Base-by-base conservation (phyloP, 2,888 invertebrate species). In the Stenodera caucasica region DNA sequence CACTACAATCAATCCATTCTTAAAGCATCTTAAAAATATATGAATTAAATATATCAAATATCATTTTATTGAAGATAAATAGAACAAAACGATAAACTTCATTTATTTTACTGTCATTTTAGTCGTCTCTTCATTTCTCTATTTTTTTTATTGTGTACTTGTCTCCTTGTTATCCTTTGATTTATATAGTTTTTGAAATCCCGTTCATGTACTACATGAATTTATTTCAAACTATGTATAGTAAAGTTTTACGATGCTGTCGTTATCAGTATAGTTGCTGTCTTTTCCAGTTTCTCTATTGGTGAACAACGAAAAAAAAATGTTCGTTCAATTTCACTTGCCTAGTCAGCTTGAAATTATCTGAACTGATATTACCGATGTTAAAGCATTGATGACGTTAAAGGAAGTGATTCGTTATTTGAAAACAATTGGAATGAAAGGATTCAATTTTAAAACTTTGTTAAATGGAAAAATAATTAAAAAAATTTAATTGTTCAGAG, bases 401-500 rank as follows among this genome's bases (percentile, higher is more conserved):
- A 26, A 7, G 30, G 30, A 30, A 30, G 8, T 30, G 3, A 30
- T 30, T 26, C 3, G 2, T 26, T 26, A 5, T 26, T 26, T 4
- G 15, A 9, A 40, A 11, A 40, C 12, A 18, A 45, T 45, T 26
- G 26, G 26, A 26, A 26, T 26, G 2, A 26, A 4, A 4, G 26
- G 26, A 26, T 26, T 26, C 26, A 26, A 26, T 26, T 26, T 26
- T 5, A 26, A 26, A 26, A 26, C 5, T 26, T 26, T n/a, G n/a
- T n/a, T n/a, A n/a, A n/a, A n/a, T n/a, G n/a, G n/a, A n/a, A n/a
- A n/a, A n/a, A n/a, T n/a, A n/a, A n/a, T n/a, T n/a, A n/a, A n/a
- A n/a, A n/a, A n/a, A n/a, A n/a, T 37, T 37, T 37, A 5, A 21
- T 52, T 21, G 12, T 52, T n/a, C 30, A 32, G 52, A 52, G 52